Evolutionary conservation across 2,113 vertebrate species (phyloP).

Genomic region (Microcebus jonahi): DNA sequence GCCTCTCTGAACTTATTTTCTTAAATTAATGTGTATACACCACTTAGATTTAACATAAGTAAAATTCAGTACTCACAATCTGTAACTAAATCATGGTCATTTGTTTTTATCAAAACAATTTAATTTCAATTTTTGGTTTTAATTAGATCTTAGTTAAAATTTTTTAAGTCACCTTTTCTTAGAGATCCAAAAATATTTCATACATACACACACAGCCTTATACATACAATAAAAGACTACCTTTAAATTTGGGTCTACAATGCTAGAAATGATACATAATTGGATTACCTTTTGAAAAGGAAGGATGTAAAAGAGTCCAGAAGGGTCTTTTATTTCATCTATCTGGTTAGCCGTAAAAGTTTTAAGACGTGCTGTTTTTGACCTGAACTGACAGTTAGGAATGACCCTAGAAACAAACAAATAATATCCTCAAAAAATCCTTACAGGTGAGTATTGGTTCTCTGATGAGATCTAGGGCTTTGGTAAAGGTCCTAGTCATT

Average conservation of each 20-base stretch:
- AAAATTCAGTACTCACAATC: slow-evolving; percentile 40
- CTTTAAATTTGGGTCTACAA: background rate
- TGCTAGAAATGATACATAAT: slow-evolving; percentile 18
- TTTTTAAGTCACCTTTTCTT: background rate
- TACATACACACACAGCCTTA: background rate
- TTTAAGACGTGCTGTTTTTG: slow-evolving; percentile 97
- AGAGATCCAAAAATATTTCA: slow-evolving; percentile 44
- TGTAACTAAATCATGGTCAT: background rate
- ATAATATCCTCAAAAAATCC: slow-evolving; percentile 46
- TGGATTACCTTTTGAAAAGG: slow-evolving; percentile 96
- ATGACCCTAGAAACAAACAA: slow-evolving; percentile 90
- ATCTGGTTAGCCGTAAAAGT: slow-evolving; percentile 98
- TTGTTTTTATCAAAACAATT: slow-evolving; percentile 18
- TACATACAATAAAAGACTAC: background rate
- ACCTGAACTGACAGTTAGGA: slow-evolving; percentile 98
- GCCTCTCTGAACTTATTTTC: background rate
- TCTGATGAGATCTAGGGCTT: background rate
- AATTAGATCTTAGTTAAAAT: slow-evolving; percentile 31
- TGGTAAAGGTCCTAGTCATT: background rate
- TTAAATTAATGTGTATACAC: background rate
- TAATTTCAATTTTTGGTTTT: slow-evolving; percentile 45
- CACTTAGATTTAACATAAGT: slow-evolving; percentile 19
- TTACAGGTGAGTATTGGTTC: background rate
- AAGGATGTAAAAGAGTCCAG: slow-evolving; percentile 97
- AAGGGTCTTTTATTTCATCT: slow-evolving; percentile 99